These are phyloP conservation scores for Megalops cyprinoides DNA, from an alignment of 2,797 vertebrate genomes.

Conservation along the genomic window DNA sequence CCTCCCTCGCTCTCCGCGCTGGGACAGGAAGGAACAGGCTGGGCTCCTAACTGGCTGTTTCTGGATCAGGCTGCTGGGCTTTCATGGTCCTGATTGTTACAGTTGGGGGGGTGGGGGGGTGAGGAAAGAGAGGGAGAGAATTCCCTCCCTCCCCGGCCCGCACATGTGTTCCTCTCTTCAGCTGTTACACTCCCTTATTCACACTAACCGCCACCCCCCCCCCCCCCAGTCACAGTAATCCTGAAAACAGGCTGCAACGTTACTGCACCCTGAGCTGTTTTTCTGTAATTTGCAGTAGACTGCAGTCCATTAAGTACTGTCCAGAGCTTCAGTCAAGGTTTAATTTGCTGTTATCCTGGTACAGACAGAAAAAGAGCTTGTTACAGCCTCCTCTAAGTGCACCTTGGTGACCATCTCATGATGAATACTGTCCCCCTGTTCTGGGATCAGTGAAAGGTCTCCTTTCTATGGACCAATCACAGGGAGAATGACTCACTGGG, in stretches of 20 bases:
- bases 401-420: neutral
- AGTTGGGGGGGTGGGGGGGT: too few relatives aligned
- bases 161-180: neutral
- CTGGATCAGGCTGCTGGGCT: constrained; percentile 49
- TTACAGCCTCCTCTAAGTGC: too few relatives aligned
- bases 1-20: constrained; percentile 49
- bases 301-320: too few relatives aligned
- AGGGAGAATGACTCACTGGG: too few relatives aligned
- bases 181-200: neutral
- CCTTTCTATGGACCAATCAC: too few relatives aligned
- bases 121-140: constrained; percentile 25
- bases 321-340: neutral
- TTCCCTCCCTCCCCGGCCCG: neutral
- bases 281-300: too few relatives aligned
- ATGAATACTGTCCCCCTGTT: neutral
- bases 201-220: neutral
- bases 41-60: constrained; percentile 38
- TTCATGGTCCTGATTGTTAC: constrained; percentile 64
- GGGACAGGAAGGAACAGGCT: constrained; percentile 74
- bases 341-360: neutral
- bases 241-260: neutral
- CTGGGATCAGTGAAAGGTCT: neutral
- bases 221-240: neutral
- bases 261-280: neutral
- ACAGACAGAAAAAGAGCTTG: neutral